Evolutionary conservation across 2,113 vertebrate species (phyloP).

Genomic region (Caranx melampygus): DNA sequence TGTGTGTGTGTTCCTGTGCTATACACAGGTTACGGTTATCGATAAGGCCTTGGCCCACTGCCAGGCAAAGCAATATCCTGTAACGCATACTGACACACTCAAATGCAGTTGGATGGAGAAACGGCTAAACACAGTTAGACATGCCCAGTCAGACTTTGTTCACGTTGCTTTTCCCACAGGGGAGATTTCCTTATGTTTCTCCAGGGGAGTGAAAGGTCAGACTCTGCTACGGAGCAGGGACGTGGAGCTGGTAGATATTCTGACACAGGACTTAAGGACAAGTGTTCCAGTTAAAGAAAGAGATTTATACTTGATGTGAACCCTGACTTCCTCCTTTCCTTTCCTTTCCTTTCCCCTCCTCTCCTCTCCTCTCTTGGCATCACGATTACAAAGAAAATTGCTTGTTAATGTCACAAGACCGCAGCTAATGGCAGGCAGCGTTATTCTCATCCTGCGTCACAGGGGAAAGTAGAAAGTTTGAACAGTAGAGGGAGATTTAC

Average conservation of each 20-base stretch:
- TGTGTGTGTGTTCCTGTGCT: constrained; percentile 33
- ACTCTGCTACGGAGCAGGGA: background rate
- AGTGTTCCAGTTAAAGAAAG: background rate
- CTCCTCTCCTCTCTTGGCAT: background rate
- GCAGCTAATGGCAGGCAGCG: background rate
- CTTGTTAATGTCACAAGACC: constrained; percentile 2
- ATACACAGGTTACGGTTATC: constrained; percentile 35
- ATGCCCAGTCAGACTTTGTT: background rate
- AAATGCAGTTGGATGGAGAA: background rate
- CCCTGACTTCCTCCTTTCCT: background rate
- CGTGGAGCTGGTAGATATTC: background rate
- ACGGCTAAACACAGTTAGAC: background rate
- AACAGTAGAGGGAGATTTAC: background rate
- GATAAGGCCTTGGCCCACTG: constrained; percentile 19
- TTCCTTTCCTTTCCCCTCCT: background rate
- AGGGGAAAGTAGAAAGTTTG: background rate
- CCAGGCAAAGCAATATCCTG: constrained; percentile 21
- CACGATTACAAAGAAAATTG: background rate
- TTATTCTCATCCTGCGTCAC: background rate
- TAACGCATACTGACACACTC: constrained; percentile 21
- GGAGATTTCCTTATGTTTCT: background rate
- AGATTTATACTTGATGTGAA: background rate
- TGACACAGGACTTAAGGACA: constrained; percentile 5
- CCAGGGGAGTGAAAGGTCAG: background rate
- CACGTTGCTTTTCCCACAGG: background rate